phyloP scores from a whole-genome alignment of 2,888 invertebrate genomes.

The Mythimna albipuncta region DNA sequence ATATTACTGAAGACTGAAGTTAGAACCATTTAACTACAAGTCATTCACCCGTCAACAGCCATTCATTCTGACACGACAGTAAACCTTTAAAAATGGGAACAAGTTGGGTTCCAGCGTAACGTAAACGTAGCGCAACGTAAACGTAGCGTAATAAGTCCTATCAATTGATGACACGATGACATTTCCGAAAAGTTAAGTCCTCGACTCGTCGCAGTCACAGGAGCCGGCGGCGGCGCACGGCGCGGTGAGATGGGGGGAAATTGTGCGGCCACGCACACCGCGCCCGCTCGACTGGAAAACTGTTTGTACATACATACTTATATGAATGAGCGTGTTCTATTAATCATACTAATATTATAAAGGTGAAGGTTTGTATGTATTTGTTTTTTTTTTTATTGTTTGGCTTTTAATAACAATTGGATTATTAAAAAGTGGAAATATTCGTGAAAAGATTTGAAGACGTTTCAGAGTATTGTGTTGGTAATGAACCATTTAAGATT shows the following conservation, averaged over 20 bases:
- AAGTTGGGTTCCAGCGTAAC: not conserved
- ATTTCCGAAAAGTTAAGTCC: slow-evolving; percentile 7
- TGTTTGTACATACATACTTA: slow-evolving; percentile 2
- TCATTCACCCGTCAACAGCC: too few species aligned
- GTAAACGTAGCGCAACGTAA: not conserved
- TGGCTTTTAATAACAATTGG: too few species aligned
- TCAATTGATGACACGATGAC: slow-evolving; percentile 29
- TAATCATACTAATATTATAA: too few species aligned
- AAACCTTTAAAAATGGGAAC: not conserved
- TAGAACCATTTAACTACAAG: too few species aligned
- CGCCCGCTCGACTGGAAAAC: slow-evolving; percentile 25
- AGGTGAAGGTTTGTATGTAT: too few species aligned
- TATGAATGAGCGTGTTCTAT: not conserved
- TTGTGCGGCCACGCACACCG: slow-evolving; percentile 36
- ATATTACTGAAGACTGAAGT: too few species aligned
- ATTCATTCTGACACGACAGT: too few species aligned
- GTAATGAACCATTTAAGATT: not conserved
- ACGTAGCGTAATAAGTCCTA: not conserved
- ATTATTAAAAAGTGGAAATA: too few species aligned
- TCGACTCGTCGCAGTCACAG: not conserved
- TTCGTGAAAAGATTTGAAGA: too few species aligned
- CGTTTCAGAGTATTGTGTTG: not conserved
- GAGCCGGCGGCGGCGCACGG: slow-evolving; percentile 3
- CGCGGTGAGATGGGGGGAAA: slow-evolving; percentile 20
- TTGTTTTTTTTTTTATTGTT: too few species aligned